These are phyloP conservation scores for Corythoichthys haematopterus DNA, from an alignment of 2,113 vertebrate genomes.

Conservation along the genomic window DNA sequence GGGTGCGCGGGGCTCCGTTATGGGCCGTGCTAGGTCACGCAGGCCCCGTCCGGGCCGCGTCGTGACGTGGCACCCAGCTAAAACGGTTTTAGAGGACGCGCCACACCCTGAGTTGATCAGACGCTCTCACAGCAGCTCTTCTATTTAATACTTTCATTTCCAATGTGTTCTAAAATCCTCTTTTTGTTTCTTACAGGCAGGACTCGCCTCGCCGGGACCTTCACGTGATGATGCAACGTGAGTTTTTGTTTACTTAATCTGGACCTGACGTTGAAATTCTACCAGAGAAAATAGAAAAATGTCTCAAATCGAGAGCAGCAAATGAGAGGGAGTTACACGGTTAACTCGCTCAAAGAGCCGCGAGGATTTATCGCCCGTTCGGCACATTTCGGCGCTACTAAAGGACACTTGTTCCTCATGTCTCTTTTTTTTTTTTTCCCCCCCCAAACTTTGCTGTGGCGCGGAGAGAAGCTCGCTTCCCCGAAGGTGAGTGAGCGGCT, in stretches of 20 bases:
- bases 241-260: neutral
- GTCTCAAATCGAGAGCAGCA: slow-evolving; percentile 41
- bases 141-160: no score
- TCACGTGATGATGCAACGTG: slow-evolving; percentile 7
- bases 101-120: slow-evolving; percentile 36
- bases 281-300: neutral
- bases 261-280: neutral
- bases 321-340: no score
- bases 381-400: slow-evolving; percentile 37
- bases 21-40: slow-evolving; percentile 52
- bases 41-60: slow-evolving; percentile 51
- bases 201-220: neutral
- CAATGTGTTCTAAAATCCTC: no score
- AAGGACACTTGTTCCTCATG: slow-evolving; percentile 24
- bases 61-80: slow-evolving; percentile 65
- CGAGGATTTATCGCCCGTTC: slow-evolving; percentile 38
- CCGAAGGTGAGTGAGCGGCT: slow-evolving; percentile 58
- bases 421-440: slow-evolving; percentile 32
- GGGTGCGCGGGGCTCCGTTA: slow-evolving; percentile 28
- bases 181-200: no score
- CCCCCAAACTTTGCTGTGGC: slow-evolving; percentile 56
- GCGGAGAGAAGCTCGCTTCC: slow-evolving; percentile 29
- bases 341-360: no score
- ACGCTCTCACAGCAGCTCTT: slow-evolving; percentile 33
- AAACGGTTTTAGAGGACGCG: slow-evolving; percentile 65